Evolutionary conservation across 2,888 invertebrate species (phyloP), one percentile per base, ranked within the genome.

Genomic region (Diarsia dahlii): DNA sequence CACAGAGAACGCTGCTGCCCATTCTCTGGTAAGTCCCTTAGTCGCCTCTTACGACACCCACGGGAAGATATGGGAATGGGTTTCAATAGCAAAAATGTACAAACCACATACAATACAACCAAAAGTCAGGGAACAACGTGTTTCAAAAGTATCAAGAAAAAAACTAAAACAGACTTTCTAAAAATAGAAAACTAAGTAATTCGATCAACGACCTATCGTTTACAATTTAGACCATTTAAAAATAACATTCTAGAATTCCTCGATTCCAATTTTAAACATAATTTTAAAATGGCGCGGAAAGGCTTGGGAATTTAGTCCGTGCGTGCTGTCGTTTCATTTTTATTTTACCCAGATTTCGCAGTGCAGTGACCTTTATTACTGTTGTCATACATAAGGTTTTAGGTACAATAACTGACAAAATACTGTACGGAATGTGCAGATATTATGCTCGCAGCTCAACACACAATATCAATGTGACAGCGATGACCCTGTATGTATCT

Each of bases 401-500:
- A 18, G 34, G 18, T 34, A 34, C 0, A 45, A 45, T 45, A 15
- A 45, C 13, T 45, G 13, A 8, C 1, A 39, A 39, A 62, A 12
- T 5, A 20, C 2, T n/a, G 13, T 13, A 60, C 65, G 58, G 78
- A 77, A 81, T 77, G 60, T 71, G 70, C 77, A 65, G 71, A 81
- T 83, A 81, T 71, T 71, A 79, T 76, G 77, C 46, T 76, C 8
- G 28, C 15, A 56, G 56, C 23, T 23, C 52, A 66, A 74, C 81
- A 74, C 60, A 84, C 39, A 74, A 52, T 75, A 66, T 74, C 71
- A 68, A 71, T 70, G 72, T 73, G 81, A 67, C 62, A 48, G 48
- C 45, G 78, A 84, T 84, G 74, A 81, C 78, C 83, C 74, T 78
- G 81, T 63, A 18, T 48, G 78, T 90, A 91, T n/a, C n/a, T n/a